A percentile compares a stretch with the other conserved stretches of the same genome.
phyloP scores from a whole-genome alignment of 2,888 invertebrate species.

The Drosophila longiperda region DNA sequence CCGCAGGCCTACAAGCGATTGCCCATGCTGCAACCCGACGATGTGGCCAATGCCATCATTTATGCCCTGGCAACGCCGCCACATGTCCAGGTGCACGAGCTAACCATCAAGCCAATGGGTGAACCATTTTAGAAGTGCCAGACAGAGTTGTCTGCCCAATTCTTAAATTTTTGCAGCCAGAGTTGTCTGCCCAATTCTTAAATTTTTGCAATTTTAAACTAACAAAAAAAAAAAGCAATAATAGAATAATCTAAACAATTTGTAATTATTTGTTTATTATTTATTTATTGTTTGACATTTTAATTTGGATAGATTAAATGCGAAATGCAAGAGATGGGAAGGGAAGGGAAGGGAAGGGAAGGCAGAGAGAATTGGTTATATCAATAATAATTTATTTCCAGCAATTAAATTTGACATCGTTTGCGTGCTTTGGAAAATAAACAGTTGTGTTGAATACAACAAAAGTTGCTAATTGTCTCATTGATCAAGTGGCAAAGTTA shows the following conservation, averaged over 20 bases:
- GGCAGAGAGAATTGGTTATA: too few species aligned
- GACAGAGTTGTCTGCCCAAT: too few species aligned
- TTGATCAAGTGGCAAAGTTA: constrained; percentile 12
- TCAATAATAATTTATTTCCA: too few species aligned
- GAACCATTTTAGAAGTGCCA: constrained; percentile 57
- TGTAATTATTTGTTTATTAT: not conserved
- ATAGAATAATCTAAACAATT: not conserved
- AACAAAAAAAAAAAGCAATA: not conserved
- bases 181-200: not conserved
- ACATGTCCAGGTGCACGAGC: constrained; percentile 77
- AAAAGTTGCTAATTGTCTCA: constrained; percentile 13
- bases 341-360: too few species aligned
- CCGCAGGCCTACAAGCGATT: constrained; percentile 54
- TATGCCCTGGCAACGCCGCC: constrained; percentile 75
- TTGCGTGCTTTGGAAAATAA: too few species aligned
- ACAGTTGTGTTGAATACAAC: too few species aligned
- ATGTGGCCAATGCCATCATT: constrained; percentile 73
- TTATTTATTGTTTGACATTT: too few species aligned
- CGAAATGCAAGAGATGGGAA: too few species aligned
- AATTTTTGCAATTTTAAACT: not conserved
- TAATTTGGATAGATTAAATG: too few species aligned
- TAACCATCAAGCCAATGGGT: constrained; percentile 79
- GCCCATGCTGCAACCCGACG: constrained; percentile 69
- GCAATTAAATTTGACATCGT: too few species aligned
- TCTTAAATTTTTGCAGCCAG: not conserved